Conservation (phyloP, 2,888 invertebrate species). For the Bedellia somnulentella region DNA sequence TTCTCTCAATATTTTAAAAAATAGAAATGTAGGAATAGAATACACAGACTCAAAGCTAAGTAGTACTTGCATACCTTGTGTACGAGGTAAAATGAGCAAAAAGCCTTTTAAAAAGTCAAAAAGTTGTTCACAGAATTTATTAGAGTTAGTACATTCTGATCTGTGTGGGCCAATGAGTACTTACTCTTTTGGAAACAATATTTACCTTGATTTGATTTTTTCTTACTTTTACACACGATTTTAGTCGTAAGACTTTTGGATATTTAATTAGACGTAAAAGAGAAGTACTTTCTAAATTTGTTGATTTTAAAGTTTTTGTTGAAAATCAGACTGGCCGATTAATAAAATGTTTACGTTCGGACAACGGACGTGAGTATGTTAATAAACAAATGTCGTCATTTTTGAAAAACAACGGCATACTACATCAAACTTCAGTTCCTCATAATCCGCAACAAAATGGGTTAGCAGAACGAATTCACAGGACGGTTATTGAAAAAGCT, state of each 20-base stretch:
- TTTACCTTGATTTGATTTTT: too few species aligned
- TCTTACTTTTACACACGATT: constrained; percentile 2
- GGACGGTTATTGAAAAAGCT: constrained; percentile 5
- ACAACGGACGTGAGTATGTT: constrained; percentile 10
- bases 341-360: constrained; percentile 8
- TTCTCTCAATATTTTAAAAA: not conserved
- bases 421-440: constrained; percentile 8
- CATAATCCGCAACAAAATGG: constrained; percentile 6
- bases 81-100: not conserved
- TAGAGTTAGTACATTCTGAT: constrained; percentile 1
- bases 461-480: constrained; percentile 2
- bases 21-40: not conserved
- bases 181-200: constrained; percentile 1
- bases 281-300: not conserved
- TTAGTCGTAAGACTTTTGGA: constrained; percentile 3
- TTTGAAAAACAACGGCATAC: constrained; percentile 11
- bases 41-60: not conserved
- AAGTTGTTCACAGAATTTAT: not conserved
- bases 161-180: constrained; percentile 4
- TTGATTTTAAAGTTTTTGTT: not conserved
- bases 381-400: constrained; percentile 2
- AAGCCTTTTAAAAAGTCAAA: not conserved
- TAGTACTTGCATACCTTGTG: not conserved
- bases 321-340: constrained; percentile 9
- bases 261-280: not conserved